These are phyloP conservation scores for Lordiphosa stackelbergi DNA, from an alignment of 1,140 invertebrate genomes.

Conservation along the genomic window DNA sequence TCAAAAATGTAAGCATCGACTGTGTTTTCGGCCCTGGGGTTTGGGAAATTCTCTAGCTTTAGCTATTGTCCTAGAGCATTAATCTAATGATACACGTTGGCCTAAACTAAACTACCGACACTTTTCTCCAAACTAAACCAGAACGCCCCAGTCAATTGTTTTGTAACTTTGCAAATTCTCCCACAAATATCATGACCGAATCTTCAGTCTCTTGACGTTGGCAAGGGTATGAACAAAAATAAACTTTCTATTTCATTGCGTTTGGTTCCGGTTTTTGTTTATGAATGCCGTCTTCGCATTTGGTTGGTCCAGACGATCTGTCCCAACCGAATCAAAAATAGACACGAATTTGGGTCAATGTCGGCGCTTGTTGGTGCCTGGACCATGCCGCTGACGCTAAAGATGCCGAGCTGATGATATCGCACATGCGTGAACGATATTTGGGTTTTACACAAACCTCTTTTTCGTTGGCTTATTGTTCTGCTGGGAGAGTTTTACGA, in stretches of 20 bases:
- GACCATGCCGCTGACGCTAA: conserved; percentile 14
- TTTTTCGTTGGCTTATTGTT: conserved; percentile 9
- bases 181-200: too few relatives aligned
- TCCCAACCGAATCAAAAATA: conserved; percentile 58
- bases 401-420: conserved; percentile 33
- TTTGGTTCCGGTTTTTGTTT: conserved; percentile 59
- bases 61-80: too few relatives aligned
- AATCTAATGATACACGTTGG: too few relatives aligned
- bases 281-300: conserved; percentile 14
- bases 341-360: conserved; percentile 63
- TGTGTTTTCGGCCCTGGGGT: too few relatives aligned
- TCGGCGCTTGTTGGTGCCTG: conserved; percentile 36
- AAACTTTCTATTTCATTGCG: conserved; percentile 69
- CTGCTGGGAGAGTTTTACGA: conserved; percentile 1
- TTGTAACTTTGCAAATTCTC: too few relatives aligned
- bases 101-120: too few relatives aligned
- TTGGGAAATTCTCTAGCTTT: too few relatives aligned
- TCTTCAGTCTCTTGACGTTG: conserved; percentile 5
- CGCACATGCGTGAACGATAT: conserved; percentile 40
- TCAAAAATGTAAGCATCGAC: too few relatives aligned
- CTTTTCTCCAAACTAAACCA: too few relatives aligned
- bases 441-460: conserved; percentile 13
- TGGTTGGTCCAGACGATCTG: conserved; percentile 29
- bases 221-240: conserved; percentile 20
- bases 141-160: too few relatives aligned